These are phyloP conservation scores for Thereva unica DNA, from an alignment of 2,888 invertebrate species.

Conservation along the genomic window DNA sequence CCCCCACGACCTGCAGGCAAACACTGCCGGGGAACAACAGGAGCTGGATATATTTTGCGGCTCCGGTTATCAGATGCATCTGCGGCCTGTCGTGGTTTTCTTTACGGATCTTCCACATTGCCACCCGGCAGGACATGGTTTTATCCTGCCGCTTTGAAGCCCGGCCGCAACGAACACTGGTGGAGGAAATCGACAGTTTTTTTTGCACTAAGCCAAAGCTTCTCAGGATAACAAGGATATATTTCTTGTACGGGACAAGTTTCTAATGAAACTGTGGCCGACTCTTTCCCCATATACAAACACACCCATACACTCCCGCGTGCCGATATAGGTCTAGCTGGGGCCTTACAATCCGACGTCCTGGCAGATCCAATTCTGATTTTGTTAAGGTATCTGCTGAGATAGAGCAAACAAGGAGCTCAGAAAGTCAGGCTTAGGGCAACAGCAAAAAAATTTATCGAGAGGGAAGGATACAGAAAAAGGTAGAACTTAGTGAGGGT, in stretches of 20 bases:
- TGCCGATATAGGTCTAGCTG: no score
- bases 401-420: no score
- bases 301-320: no score
- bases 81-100: constrained; percentile 19
- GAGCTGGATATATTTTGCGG: constrained; percentile 23
- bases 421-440: no score
- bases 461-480: no score
- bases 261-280: constrained; percentile 25
- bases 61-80: constrained; percentile 33
- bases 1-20: not conserved
- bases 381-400: no score
- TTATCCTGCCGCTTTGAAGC: not conserved
- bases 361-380: no score
- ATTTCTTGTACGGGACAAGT: constrained; percentile 2
- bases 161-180: not conserved
- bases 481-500: not conserved
- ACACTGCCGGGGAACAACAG: constrained; percentile 2
- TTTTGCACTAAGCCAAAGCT: constrained; percentile 11
- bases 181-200: constrained; percentile 14
- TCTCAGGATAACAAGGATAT: constrained; percentile 16
- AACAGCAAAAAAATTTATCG: no score
- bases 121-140: not conserved
- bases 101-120: constrained; percentile 6
- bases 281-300: not conserved
- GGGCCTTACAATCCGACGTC: no score